Evolutionary conservation across 2,888 invertebrate species (phyloP).

Genomic region (Punctoribates punctum): DNA sequence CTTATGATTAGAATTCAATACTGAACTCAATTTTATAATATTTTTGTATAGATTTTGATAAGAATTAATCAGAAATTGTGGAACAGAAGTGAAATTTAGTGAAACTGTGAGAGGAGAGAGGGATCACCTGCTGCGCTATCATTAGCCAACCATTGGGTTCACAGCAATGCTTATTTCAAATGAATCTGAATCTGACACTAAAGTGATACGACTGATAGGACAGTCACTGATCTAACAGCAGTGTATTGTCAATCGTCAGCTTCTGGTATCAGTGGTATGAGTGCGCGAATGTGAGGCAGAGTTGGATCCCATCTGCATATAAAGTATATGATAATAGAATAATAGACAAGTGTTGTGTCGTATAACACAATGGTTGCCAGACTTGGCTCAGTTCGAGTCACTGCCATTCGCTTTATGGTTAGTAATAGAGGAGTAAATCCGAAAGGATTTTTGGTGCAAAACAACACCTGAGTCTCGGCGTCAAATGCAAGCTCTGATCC

Average conservation of each 20-base stretch:
- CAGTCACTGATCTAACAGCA: neutral
- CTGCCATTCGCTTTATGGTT: slow-evolving; percentile 13
- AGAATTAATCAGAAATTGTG: neutral
- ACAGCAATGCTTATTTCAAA: neutral
- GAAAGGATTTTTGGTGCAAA: slow-evolving; percentile 35
- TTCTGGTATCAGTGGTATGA: neutral
- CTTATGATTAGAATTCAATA: neutral
- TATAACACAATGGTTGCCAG: neutral
- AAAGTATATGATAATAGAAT: slow-evolving; percentile 36
- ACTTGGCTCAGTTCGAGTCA: neutral
- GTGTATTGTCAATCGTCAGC: neutral
- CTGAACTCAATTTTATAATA: too few species aligned
- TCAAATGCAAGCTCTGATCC: slow-evolving; percentile 35
- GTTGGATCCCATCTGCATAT: slow-evolving; percentile 25
- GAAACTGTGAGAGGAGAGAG: neutral
- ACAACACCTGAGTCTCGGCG: slow-evolving; percentile 34
- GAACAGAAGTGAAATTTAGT: neutral
- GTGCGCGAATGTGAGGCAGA: neutral
- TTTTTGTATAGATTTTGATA: too few species aligned
- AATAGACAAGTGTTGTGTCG: slow-evolving; percentile 17
- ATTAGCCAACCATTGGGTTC: neutral
- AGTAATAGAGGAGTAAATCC: slow-evolving; percentile 29
- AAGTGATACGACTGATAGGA: neutral
- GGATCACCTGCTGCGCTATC: slow-evolving; percentile 24
- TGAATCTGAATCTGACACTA: slow-evolving; percentile 24